phyloP scores from a whole-genome alignment of 2,888 invertebrate genomes.

The Cryptocephalus moraei region DNA sequence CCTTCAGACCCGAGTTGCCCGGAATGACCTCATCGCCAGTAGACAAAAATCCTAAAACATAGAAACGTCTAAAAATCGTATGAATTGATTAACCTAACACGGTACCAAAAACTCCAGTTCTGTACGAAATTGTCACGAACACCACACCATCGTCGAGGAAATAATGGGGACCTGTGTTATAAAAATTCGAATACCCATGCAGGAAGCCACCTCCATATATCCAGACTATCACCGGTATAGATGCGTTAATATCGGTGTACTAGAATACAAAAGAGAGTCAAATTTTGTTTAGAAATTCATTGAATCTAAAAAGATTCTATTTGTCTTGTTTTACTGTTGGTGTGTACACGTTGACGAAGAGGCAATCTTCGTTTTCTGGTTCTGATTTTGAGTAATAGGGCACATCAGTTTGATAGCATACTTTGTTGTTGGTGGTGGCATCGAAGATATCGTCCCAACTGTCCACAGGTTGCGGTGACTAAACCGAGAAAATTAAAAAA shows the following conservation, averaged over 20 bases:
- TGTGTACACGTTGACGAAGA: slow-evolving; percentile 13
- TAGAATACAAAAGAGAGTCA: background rate
- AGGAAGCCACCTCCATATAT: background rate
- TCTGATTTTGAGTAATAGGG: background rate
- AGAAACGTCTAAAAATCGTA: too few relatives aligned
- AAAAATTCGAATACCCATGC: background rate
- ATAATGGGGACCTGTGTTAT: background rate
- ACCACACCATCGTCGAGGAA: background rate
- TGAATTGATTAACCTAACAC: background rate
- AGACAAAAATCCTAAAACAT: slow-evolving; percentile 16
- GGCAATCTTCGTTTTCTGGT: slow-evolving; percentile 13
- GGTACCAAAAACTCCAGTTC: background rate
- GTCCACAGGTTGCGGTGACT: slow-evolving; percentile 4
- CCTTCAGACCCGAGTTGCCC: slow-evolving; percentile 15
- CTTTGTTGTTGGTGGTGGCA: slow-evolving; percentile 5
- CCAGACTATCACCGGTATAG: background rate
- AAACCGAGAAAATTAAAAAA: background rate
- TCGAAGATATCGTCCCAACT: slow-evolving; percentile 6
- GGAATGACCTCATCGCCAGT: slow-evolving; percentile 14
- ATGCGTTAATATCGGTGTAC: background rate
- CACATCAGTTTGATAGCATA: slow-evolving; percentile 7
- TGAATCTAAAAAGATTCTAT: too few relatives aligned
- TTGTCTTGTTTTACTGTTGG: slow-evolving; percentile 1
- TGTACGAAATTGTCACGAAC: slow-evolving; percentile 1
- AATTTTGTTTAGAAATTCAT: too few relatives aligned